Conservation (phyloP, 2,113 vertebrate species). For the Puma concolor region DNA sequence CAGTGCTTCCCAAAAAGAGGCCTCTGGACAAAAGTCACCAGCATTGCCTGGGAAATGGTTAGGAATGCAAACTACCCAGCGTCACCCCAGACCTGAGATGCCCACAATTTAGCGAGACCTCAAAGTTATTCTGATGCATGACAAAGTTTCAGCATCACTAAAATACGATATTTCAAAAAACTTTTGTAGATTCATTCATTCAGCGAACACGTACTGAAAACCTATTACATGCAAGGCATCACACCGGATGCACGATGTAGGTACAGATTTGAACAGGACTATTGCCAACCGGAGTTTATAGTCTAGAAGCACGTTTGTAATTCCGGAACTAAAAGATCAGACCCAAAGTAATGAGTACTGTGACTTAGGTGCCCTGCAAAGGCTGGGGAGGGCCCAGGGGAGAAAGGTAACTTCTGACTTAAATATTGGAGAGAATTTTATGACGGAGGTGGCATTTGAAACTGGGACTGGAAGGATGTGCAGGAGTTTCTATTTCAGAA, state of each 20-base stretch:
- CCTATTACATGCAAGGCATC: not conserved
- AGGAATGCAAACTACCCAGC: not conserved
- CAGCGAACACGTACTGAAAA: not conserved
- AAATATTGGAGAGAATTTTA: not conserved
- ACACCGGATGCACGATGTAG: not conserved
- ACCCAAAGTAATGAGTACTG: not conserved
- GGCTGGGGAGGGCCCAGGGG: not conserved
- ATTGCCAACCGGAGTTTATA: not conserved
- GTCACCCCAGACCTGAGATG: not conserved
- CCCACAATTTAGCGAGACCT: not conserved
- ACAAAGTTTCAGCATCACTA: not conserved
- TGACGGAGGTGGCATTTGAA: not conserved
- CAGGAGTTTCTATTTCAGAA: constrained; percentile 10
- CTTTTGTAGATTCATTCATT: not conserved
- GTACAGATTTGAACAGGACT: not conserved
- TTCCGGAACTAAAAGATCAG: not conserved
- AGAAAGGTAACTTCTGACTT: not conserved
- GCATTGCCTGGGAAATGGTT: not conserved
- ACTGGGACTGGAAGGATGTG: not conserved
- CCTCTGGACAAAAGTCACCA: not conserved
- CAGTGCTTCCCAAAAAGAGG: not conserved
- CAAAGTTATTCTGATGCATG: not conserved
- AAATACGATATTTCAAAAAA: not conserved
- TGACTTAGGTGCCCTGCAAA: not conserved
- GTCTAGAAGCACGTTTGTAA: not conserved